Base-by-base conservation (phyloP, 2,797 vertebrate species). In the Adelosebastes latens region DNA sequence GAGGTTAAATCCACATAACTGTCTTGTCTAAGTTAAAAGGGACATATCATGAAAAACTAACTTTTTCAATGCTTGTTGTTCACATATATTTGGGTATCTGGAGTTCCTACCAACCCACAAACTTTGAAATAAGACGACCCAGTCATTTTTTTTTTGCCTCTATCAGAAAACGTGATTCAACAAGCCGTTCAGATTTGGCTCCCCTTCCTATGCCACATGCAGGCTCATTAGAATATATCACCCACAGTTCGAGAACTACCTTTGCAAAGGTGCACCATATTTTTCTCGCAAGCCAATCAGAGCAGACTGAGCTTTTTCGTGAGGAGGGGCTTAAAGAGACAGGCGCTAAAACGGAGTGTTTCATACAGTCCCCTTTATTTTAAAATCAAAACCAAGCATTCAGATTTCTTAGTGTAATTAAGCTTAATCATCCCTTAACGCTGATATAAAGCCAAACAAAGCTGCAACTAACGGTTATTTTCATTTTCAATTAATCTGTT, bases 271-370 rank as follows among this genome's bases (percentile, higher is more conserved):
- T 52, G 49, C 49, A n/a, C 49, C 20, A 20, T 0, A n/a, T 46
- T 46, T 46, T 0, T 46, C 42, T 46, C 0, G 14, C 16, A 46
- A 18, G 42, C 18, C 46, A 52, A 52, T 52, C 46, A n/a, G 46
- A 52, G 20, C 46, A 52, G 16, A 0, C 20, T n/a, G 46, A 18
- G 46, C 46, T 52, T 52, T 34, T 49, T 9, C 8, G 3, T 0
- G 8, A 18, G n/a, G 18, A 8, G 14, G 20, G 20, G 16, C 7
- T 20, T 1, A 52, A 52, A n/a, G 18, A 20, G 0, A 42, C 13
- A 0, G 39, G 39, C 39, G 39, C 13, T 42, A 42, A 42, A 18
- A 20, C 0, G 1, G 46, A 52, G 18, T 0, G 18, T 52, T 52
- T 8, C 8, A 52, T 52, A 4, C 49, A n/a, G 49, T 46, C 16